Evolutionary conservation across 2,113 vertebrate genomes (phyloP).

Genomic region (Megaceryle torquata): DNA sequence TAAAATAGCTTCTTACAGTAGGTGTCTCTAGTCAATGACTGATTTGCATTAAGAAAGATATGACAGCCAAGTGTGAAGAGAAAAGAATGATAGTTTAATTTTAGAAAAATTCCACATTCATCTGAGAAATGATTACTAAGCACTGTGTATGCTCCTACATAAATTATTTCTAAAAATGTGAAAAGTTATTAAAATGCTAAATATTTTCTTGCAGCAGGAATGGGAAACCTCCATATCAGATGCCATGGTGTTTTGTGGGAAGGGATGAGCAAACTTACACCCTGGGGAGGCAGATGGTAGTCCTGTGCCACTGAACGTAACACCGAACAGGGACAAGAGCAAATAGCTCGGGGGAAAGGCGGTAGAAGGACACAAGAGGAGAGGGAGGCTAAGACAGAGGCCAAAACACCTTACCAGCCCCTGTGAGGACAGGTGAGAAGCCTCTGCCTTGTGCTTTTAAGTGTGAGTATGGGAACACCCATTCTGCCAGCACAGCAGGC

Average conservation of each 20-base stretch:
- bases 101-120: constrained; percentile 64
- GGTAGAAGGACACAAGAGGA: accelerated
- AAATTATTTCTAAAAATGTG: constrained; percentile 61
- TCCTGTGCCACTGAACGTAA: background rate
- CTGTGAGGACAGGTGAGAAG: background rate
- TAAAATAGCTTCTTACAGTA: constrained; percentile 67
- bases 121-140: constrained; percentile 70
- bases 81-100: constrained; percentile 69
- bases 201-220: background rate
- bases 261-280: accelerated
- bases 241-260: accelerated
- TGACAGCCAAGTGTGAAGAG: constrained; percentile 61
- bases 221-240: background rate
- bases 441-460: accelerated
- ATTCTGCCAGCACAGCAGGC: accelerated
- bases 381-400: background rate
- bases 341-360: accelerated
- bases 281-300: accelerated
- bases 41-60: constrained; percentile 67
- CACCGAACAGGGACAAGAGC: background rate
- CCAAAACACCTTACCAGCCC: background rate
- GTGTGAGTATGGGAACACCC: accelerated
- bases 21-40: constrained; percentile 68
- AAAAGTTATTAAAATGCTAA: constrained; percentile 59
- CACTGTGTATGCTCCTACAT: constrained; percentile 60